These are phyloP conservation scores for Pycnonotus jocosus DNA, from an alignment of 2,113 vertebrate species.

Conservation along the genomic window DNA sequence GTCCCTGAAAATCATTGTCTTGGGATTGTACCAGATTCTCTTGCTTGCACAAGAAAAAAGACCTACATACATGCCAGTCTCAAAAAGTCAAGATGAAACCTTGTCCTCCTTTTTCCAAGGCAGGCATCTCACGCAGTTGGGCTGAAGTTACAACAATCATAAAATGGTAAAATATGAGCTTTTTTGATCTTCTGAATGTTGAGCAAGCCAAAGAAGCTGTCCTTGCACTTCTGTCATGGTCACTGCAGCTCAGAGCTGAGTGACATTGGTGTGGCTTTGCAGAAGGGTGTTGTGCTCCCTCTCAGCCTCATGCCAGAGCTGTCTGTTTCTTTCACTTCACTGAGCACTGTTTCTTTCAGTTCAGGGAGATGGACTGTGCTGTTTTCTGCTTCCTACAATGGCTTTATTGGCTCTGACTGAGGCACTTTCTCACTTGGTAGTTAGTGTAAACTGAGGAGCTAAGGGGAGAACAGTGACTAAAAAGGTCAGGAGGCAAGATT, in stretches of 20 bases:
- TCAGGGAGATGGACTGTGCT: neutral
- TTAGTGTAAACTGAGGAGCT: neutral
- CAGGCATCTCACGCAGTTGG: neutral
- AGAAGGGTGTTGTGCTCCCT: neutral
- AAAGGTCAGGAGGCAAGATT: neutral
- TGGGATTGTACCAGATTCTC: neutral
- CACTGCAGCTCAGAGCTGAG: neutral
- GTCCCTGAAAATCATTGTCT: neutral
- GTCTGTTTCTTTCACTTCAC: neutral
- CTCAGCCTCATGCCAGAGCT: neutral
- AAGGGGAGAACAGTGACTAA: neutral
- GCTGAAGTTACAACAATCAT: neutral
- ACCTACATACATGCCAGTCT: neutral
- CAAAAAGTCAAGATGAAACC: neutral
- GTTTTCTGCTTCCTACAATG: neutral
- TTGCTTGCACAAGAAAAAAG: neutral
- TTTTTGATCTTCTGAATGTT: neutral
- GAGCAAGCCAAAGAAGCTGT: neutral
- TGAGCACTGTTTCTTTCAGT: accelerated
- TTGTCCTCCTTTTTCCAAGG: neutral
- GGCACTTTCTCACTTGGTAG: neutral
- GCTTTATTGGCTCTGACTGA: neutral
- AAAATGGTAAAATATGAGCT: neutral
- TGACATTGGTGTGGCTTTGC: neutral
- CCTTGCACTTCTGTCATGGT: neutral